These are phyloP conservation scores for Drosophila parvula DNA, from an alignment of 1,140 invertebrate species.

Conservation along the genomic window DNA sequence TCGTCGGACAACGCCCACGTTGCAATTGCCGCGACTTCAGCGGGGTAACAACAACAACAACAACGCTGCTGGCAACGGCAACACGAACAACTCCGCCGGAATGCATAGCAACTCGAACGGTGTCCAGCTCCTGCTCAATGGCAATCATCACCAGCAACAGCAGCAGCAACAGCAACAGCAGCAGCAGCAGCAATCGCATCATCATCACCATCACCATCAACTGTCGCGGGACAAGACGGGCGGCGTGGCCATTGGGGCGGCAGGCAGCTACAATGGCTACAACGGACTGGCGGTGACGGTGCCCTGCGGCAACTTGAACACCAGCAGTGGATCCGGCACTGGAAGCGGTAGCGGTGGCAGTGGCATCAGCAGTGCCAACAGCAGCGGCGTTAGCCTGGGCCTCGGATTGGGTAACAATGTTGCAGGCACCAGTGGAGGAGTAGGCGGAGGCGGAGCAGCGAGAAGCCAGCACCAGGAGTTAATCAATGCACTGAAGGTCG, in stretches of 20 bases:
- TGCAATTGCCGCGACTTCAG: conserved; percentile 64
- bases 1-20: conserved; percentile 51
- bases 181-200: conserved; percentile 15
- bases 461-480: conserved; percentile 67
- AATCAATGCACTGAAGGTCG: conserved; percentile 70
- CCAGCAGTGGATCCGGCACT: conserved; percentile 11
- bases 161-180: conserved; percentile 50
- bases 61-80: neutral
- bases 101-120: conserved; percentile 22
- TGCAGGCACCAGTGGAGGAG: neutral
- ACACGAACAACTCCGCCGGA: conserved; percentile 8
- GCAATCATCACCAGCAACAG: conserved; percentile 42
- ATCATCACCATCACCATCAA: conserved; percentile 4
- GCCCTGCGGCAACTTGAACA: conserved; percentile 22
- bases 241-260: conserved; percentile 46
- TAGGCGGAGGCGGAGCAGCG: conserved; percentile 2
- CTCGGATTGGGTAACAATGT: neutral
- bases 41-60: conserved; percentile 42
- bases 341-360: too few species aligned
- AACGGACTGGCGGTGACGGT: conserved; percentile 47
- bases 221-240: conserved; percentile 29
- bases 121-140: conserved; percentile 64
- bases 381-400: conserved; percentile 29
- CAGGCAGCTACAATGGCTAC: conserved; percentile 66
- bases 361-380: conserved; percentile 28